These are phyloP conservation scores for Balearica regulorum DNA, from an alignment of 2,797 vertebrate genomes.

Conservation along the genomic window DNA sequence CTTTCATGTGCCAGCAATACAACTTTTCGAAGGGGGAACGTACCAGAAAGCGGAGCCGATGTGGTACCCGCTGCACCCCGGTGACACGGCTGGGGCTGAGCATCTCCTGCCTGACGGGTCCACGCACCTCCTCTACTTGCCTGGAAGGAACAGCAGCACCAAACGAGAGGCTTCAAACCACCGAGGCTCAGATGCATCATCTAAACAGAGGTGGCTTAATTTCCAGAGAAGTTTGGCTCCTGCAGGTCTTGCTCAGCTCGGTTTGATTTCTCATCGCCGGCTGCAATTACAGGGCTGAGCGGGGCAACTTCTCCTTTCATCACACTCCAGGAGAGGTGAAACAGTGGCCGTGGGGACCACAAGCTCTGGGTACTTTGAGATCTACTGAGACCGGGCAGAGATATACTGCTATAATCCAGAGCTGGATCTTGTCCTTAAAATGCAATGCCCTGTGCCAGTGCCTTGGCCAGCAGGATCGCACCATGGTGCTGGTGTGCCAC, in stretches of 20 bases:
- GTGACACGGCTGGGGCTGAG: not conserved
- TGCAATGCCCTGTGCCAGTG: not conserved
- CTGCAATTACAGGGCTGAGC: not conserved
- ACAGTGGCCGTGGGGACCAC: rapidly evolving
- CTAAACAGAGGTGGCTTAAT: rapidly evolving
- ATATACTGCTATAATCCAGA: not conserved
- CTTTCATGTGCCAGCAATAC: slow-evolving; percentile 23
- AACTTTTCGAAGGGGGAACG: not conserved
- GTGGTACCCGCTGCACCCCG: rapidly evolving
- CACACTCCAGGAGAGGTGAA: not conserved
- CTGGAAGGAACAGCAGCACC: not conserved
- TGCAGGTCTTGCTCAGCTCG: not conserved
- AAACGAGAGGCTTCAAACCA: rapidly evolving
- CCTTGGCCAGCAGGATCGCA: not conserved
- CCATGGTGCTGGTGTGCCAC: not conserved
- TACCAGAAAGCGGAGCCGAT: rapidly evolving
- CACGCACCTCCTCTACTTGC: rapidly evolving
- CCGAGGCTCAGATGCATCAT: rapidly evolving
- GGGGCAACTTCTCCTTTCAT: rapidly evolving
- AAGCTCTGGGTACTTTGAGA: not conserved
- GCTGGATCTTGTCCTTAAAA: not conserved
- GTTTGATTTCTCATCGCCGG: rapidly evolving
- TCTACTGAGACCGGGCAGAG: not conserved
- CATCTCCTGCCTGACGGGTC: not conserved
- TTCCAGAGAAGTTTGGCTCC: not conserved